phyloP scores from a whole-genome alignment of 2,888 invertebrate species.

The Drosophila nr. fundita region DNA sequence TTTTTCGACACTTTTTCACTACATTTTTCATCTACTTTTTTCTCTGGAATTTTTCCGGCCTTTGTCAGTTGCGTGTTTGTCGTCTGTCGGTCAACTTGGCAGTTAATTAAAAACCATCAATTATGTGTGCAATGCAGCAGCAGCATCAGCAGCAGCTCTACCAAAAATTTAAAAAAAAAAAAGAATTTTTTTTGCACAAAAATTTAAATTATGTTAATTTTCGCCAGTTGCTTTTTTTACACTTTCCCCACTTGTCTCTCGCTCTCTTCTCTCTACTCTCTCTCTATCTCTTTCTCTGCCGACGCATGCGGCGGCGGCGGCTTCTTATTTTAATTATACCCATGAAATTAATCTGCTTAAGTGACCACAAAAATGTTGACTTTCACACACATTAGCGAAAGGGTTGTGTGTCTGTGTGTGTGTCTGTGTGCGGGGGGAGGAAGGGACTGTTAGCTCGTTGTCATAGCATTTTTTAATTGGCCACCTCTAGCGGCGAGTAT shows the following conservation, averaged over 20 bases:
- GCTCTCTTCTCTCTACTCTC: not conserved
- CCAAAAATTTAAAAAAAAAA: conserved; percentile 14
- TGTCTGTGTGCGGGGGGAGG: too few relatives aligned
- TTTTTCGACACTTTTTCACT: conserved; percentile 11
- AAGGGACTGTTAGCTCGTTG: not conserved
- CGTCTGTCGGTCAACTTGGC: conserved; percentile 77
- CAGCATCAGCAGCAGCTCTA: conserved; percentile 3
- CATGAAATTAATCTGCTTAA: conserved; percentile 80
- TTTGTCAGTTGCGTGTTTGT: conserved; percentile 70
- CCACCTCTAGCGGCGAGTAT: conserved; percentile 68
- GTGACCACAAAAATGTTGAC: conserved; percentile 81
- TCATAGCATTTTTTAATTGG: conserved; percentile 64
- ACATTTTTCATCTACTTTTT: not conserved
- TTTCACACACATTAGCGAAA: conserved; percentile 39
- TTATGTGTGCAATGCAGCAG: conserved; percentile 57
- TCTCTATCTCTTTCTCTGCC: not conserved
- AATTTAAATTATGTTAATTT: conserved; percentile 78
- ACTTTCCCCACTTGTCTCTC: not conserved
- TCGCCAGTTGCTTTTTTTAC: conserved; percentile 33
- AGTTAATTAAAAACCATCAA: conserved; percentile 80
- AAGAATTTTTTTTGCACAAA: conserved; percentile 35
- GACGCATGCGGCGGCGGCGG: conserved; percentile 48
- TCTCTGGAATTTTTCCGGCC: conserved; percentile 23
- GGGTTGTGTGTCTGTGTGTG: not conserved
- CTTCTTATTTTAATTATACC: conserved; percentile 78